These are phyloP conservation scores for Rhabditophanes sp. DNA, from an alignment of 2,888 invertebrate genomes.

Conservation along the genomic window DNA sequence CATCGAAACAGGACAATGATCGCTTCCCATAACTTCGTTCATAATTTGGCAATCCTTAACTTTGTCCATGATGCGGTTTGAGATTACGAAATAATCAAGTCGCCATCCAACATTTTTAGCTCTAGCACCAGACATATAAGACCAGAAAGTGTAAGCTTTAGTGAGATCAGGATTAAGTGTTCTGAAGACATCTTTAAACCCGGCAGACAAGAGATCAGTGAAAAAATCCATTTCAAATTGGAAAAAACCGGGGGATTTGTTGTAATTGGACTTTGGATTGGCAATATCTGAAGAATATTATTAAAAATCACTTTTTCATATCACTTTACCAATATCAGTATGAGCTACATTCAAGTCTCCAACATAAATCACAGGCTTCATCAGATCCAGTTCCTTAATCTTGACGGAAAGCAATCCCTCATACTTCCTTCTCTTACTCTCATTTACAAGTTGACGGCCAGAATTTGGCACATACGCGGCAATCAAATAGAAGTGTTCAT, in stretches of 20 bases:
- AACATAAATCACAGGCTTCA: conserved; percentile 73
- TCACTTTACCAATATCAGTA: conserved; percentile 62
- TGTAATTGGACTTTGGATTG: conserved; percentile 73
- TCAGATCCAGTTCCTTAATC: conserved; percentile 62
- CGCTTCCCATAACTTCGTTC: conserved; percentile 65
- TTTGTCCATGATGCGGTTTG: conserved; percentile 58
- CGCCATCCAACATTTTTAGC: conserved; percentile 88
- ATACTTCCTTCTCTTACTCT: conserved; percentile 71
- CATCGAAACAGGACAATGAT: conserved; percentile 17
- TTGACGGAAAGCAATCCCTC: conserved; percentile 66
- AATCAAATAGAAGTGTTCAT: conserved; percentile 70
- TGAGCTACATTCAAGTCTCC: conserved; percentile 98
- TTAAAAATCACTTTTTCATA: background rate
- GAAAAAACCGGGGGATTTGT: conserved; percentile 84
- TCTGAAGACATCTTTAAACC: conserved; percentile 71
- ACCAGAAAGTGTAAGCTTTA: conserved; percentile 74
- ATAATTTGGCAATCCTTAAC: conserved; percentile 73
- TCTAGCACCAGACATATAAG: conserved; percentile 71
- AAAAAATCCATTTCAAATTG: conserved; percentile 79
- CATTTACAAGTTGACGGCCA: conserved; percentile 67
- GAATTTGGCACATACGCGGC: conserved; percentile 80
- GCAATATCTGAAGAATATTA: conserved; percentile 53
- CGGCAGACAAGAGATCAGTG: conserved; percentile 59
- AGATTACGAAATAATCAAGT: conserved; percentile 81
- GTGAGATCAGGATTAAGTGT: conserved; percentile 61